Evolutionary conservation across 2,113 vertebrate species (phyloP), one percentile per base, ranked within the genome.

Genomic region (Poecilia latipinna): DNA sequence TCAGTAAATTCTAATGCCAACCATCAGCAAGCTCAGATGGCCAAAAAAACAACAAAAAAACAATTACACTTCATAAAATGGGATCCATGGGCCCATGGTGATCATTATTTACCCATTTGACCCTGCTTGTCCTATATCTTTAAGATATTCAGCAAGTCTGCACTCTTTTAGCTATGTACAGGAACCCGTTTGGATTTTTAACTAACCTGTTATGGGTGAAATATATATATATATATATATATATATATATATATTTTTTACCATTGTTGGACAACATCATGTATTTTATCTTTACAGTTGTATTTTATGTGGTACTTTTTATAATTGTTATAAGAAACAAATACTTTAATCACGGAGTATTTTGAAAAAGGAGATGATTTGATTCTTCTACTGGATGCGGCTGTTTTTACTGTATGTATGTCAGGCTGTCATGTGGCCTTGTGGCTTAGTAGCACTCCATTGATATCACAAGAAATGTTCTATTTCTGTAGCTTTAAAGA

Each of bases 1-100:
- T 88, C 84, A 70, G 84, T 94, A 93, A 93, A 93, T 91, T 82
- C 75, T 10, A 70, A 80, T 42, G 83, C 67, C 63, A 75, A 78
- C 68, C 62, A 77, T 76, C 86, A 84, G 73, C 77, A 84, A 85
- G 68, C 83, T 76, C 72, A 86, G 66, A 83, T 67, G 72, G 82
- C 48, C 70, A 0, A 66, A 93, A 24, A 54, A 11, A n/a, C 2
- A 83, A 29, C 4, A 19, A 51, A 6, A n/a, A n/a, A 57, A 57
- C 7, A 84, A 80, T 77, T 69, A 86, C 39, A 75, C 82, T 82
- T 88, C 84, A 85, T 92, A 91, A 94, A 90, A 67, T 31, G 32
- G 60, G 60, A 48, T 78, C 82, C 19, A 61, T 68, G 70, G 77
- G 76, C 81, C 37, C 19, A 77, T 84, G 84, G 90, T 87, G 85